Base-by-base conservation (phyloP, 2,888 invertebrate genomes). In the Therioaphis trifolii region DNA sequence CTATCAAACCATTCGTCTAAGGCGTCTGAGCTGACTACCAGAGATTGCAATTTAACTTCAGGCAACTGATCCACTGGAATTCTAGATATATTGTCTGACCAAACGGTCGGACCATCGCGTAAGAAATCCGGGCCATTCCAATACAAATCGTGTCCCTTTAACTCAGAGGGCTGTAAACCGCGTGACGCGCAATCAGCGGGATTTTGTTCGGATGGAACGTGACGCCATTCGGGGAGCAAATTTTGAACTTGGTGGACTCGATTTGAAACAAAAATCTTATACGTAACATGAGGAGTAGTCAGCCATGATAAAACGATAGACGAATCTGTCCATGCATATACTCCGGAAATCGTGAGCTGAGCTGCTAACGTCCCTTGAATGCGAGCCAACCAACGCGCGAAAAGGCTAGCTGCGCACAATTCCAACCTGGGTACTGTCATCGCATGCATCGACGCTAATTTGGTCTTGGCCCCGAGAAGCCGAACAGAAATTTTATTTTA, bases 41-140 rank as follows among this genome's bases (percentile, higher is more conserved):
- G 29, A 11, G 49, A 18, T 5, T 0, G 5, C 27, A 3, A 4
- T 18, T 29, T 52, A 18, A 74, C 29, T 27, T 55, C 74, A 5
- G 74, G 74, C 27, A 52, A n/a, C 21, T 55, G 3, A 11, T 24
- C 21, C 2, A 75, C n/a, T 0, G 66, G 66, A 12, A 66, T 4
- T 40, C 35, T 12, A 0, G 21, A 11, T 2, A 40, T 12, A 9
- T n/a, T 14, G 7, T 4, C 9, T n/a, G 58, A 4, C 29, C 55
- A 75, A n/a, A 11, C 58, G 18, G 12, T 5, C 3, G 49, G 46
- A 11, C 5, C 12, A 14, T 24, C 5, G n/a, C 27, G n/a, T 3
- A 88, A 43, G n/a, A 85, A 85, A 14, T 27, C 4, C 2, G 75
- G 75, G 9, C 58, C 75, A 27, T 75, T 11, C 86, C 85, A 86